Conservation (phyloP, 2,797 vertebrate species). For the Ambastaia sidthimunki region DNA sequence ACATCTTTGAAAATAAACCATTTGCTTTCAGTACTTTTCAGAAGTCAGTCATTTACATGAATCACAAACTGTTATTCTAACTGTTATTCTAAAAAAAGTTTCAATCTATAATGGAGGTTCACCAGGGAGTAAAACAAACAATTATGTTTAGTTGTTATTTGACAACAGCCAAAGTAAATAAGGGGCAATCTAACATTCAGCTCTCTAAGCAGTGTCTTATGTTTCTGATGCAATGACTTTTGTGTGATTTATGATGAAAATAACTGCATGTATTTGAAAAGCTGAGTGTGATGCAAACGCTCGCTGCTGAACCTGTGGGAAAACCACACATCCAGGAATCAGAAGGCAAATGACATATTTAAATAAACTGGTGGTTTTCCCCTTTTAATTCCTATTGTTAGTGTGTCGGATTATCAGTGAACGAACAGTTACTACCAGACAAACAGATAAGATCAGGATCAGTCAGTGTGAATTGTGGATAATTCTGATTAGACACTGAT, state of each 20-base stretch:
- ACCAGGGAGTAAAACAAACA: neutral
- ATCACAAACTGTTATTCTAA: too few species aligned
- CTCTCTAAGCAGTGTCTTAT: neutral
- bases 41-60: neutral
- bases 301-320: neutral
- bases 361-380: slow-evolving; percentile 45
- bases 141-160: neutral
- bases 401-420: neutral
- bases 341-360: slow-evolving; percentile 50
- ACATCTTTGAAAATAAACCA: too few species aligned
- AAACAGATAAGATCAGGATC: neutral
- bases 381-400: slow-evolving; percentile 4
- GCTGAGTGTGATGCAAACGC: neutral
- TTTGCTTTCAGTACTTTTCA: neutral
- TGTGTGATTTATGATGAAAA: neutral
- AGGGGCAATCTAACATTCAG: neutral
- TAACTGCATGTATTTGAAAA: neutral
- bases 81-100: neutral
- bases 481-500: neutral
- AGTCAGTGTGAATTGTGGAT: neutral
- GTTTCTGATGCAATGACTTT: neutral
- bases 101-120: neutral
- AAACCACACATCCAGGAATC: slow-evolving; percentile 29
- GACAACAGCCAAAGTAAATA: too few species aligned
- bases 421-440: neutral